These are phyloP conservation scores for Scotopteryx bipunctaria DNA, from an alignment of 2,888 invertebrate genomes.

Conservation along the genomic window DNA sequence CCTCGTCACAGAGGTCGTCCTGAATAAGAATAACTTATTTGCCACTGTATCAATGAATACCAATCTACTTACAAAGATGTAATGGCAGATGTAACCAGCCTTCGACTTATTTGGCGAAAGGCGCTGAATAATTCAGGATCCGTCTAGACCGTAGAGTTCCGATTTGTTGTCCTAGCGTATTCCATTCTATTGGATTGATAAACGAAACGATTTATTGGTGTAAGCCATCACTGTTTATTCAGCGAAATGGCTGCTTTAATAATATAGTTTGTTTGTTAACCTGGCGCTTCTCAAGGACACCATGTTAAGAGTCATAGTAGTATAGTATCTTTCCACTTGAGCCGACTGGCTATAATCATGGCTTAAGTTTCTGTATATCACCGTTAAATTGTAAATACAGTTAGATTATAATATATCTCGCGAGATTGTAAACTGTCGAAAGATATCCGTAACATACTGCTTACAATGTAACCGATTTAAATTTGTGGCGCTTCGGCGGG, in stretches of 20 bases:
- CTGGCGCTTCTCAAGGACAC: no score
- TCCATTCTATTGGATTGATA: constrained; percentile 9
- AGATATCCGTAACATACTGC: no score
- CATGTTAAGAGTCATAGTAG: no score
- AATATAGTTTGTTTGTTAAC: not conserved
- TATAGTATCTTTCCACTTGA: not conserved
- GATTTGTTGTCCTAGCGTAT: constrained; percentile 20
- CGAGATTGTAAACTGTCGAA: no score
- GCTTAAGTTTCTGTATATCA: no score
- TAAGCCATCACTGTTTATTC: constrained; percentile 3
- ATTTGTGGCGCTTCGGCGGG: no score
- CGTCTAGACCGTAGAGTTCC: constrained; percentile 38
- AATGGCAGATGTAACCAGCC: constrained; percentile 7
- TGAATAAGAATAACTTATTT: constrained; percentile 18
- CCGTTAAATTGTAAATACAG: no score
- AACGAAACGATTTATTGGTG: constrained; percentile 12
- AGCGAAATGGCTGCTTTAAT: constrained; percentile 5
- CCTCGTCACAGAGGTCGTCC: no score
- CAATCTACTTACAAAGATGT: not conserved
- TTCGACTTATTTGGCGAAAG: constrained; percentile 5
- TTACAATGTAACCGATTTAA: no score
- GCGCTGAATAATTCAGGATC: constrained; percentile 46
- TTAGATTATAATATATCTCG: no score
- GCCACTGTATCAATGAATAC: not conserved
- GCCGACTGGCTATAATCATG: no score